These are phyloP conservation scores for Zosterops borbonicus DNA, from an alignment of 2,113 vertebrate species.

Conservation along the genomic window DNA sequence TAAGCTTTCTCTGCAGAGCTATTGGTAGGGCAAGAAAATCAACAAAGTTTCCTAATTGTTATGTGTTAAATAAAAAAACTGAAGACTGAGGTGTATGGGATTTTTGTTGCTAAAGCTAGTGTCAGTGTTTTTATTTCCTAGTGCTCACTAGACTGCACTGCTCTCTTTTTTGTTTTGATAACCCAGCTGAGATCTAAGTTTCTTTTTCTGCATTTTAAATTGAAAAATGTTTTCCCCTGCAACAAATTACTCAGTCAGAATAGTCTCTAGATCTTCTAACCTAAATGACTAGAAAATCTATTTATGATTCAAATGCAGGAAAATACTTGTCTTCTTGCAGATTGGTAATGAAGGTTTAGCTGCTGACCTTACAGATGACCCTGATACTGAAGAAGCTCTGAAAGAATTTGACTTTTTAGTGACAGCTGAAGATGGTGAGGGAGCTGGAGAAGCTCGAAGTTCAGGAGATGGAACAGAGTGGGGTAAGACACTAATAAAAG, in stretches of 20 bases:
- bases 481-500: conserved; percentile 81
- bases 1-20: background rate
- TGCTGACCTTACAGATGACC: conserved; percentile 88
- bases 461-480: conserved; percentile 98
- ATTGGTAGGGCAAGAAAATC: background rate
- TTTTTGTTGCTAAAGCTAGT: background rate
- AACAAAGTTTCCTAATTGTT: background rate
- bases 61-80: background rate
- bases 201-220: background rate
- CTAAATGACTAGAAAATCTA: background rate
- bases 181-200: background rate
- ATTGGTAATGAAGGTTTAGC: conserved; percentile 89
- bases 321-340: conserved; percentile 57
- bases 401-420: conserved; percentile 99
- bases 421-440: conserved; percentile 95
- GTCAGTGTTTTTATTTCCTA: background rate
- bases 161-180: background rate
- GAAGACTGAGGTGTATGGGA: background rate
- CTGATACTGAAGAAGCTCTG: conserved; percentile 95
- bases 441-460: conserved; percentile 95
- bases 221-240: background rate
- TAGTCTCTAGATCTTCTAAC: background rate
- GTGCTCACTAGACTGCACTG: background rate
- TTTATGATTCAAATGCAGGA: background rate
- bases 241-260: background rate